Percentiles rank a stretch among this genome's conserved stretches.
phyloP scores from a whole-genome alignment of 2,888 invertebrate species.

The Luperina nickerlii region DNA sequence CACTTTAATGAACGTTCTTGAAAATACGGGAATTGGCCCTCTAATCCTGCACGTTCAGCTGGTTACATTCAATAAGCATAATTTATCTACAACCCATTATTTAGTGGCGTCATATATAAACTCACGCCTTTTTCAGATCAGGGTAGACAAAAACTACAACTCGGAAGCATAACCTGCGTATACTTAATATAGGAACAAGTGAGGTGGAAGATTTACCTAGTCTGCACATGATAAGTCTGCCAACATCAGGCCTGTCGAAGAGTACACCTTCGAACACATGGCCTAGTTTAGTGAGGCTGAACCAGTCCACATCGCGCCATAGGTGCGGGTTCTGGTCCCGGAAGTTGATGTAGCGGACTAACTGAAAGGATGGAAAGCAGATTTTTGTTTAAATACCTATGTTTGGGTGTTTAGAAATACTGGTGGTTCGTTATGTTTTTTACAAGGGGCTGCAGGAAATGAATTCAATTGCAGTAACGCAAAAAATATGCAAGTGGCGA shows the following conservation, averaged over 20 bases:
- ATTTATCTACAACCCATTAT: not conserved
- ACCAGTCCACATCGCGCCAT: slow-evolving; percentile 92
- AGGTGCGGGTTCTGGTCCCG: slow-evolving; percentile 93
- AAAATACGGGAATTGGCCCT: too few species aligned
- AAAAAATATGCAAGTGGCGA: not conserved
- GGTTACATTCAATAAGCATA: not conserved
- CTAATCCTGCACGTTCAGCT: not conserved
- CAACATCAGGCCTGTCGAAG: slow-evolving; percentile 86
- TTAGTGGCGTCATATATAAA: not conserved
- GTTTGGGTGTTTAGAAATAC: not conserved
- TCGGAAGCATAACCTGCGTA: not conserved
- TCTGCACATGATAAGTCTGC: slow-evolving; percentile 93
- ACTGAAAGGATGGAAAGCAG: slow-evolving; percentile 85
- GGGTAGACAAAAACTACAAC: not conserved
- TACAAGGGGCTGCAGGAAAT: not conserved
- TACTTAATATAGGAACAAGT: slow-evolving; percentile 74
- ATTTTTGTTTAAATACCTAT: not conserved
- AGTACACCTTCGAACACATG: slow-evolving; percentile 91
- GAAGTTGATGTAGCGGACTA: slow-evolving; percentile 93
- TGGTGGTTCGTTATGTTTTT: not conserved
- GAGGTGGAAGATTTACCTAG: slow-evolving; percentile 86
- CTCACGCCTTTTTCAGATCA: not conserved
- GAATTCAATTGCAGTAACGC: too few species aligned
- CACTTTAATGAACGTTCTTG: too few species aligned
- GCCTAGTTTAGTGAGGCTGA: slow-evolving; percentile 91